Base-by-base conservation (phyloP, 2,113 vertebrate genomes). In the Castor canadensis region DNA sequence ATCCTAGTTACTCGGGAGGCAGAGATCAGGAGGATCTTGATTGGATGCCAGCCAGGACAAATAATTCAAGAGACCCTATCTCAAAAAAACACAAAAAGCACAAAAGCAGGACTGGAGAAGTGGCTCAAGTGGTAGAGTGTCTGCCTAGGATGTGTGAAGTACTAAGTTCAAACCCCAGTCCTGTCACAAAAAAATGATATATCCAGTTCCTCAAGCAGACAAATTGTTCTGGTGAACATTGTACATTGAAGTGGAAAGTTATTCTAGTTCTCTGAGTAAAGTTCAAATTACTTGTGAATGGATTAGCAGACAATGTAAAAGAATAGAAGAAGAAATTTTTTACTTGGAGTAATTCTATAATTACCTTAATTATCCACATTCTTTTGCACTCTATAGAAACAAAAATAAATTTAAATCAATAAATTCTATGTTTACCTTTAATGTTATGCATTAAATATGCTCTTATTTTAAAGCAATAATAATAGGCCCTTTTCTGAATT, bases 251-350 rank as follows among this genome's bases (percentile, higher is more conserved):
- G 16, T 69, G 17, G 47, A 67, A 84, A 76, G 56, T 75, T 66
- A 83, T 76, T 89, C 52, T 83, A 88, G 83, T 62, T 87, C 26
- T 76, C 28, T 94, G 15, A 10, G 22, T 77, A 82, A 95, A 83
- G 58, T 87, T 75, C 9, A 87, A 66, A 62, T 66, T 60, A 73
- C 49, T 91, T 91, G 71, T 26, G 71, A 91, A 66, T 38, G 26
- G 7, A 40, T 79, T 77, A 45, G 62, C 62, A 60, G n/a, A 9
- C 35, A 69, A 71, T 60, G 10, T 52, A 52, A 81, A 35, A 64
- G 2, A 58, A 12, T 80, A 15, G 13, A 80, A 64, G 16, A 73
- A 54, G 1, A 22, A 56, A 7, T 30, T 40, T 40, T 83, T 83
- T 85, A 60, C 15, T 12, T 52, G 45, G 22, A 69, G 49, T 38